Conservation (phyloP, 1,140 invertebrate genomes). For the Brachionus rubens region DNA sequence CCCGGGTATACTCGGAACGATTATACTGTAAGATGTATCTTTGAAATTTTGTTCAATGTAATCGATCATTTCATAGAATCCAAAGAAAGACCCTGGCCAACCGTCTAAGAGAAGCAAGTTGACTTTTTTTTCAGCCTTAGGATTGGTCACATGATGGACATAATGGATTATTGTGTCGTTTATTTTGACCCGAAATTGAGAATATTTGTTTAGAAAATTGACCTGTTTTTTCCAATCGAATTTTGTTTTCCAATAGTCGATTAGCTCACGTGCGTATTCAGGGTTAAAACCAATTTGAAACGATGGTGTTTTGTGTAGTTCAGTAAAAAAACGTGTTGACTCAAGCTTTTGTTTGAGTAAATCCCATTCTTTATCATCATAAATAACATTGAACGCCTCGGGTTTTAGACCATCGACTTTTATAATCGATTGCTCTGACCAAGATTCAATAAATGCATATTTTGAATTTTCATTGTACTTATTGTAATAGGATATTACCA, state of each 20-base stretch:
- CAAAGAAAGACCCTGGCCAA: constrained; percentile 79
- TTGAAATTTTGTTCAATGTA: constrained; percentile 55
- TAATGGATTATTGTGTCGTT: constrained; percentile 72
- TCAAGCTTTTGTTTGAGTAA: not conserved
- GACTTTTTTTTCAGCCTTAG: constrained; percentile 54
- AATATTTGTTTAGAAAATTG: constrained; percentile 67
- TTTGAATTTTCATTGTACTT: no score
- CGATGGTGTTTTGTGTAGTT: not conserved
- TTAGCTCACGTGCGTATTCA: constrained; percentile 58
- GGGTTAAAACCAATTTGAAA: constrained; percentile 6
- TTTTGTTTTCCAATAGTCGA: constrained; percentile 70
- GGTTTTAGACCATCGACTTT: not conserved
- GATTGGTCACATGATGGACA: constrained; percentile 61
- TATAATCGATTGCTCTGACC: not conserved
- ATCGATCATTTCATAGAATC: constrained; percentile 73
- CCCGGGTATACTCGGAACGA: constrained; percentile 76
- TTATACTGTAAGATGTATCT: constrained; percentile 68
- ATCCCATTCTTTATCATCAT: constrained; percentile 42
- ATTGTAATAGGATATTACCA: no score
- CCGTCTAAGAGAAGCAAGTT: constrained; percentile 77
- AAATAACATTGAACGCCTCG: not conserved
- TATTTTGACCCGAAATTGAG: constrained; percentile 68
- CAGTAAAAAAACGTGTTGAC: not conserved
- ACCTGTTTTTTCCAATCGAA: constrained; percentile 73
- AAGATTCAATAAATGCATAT: not conserved